Base-by-base conservation (phyloP, 2,888 invertebrate species). In the Drymonia ruficornis region DNA sequence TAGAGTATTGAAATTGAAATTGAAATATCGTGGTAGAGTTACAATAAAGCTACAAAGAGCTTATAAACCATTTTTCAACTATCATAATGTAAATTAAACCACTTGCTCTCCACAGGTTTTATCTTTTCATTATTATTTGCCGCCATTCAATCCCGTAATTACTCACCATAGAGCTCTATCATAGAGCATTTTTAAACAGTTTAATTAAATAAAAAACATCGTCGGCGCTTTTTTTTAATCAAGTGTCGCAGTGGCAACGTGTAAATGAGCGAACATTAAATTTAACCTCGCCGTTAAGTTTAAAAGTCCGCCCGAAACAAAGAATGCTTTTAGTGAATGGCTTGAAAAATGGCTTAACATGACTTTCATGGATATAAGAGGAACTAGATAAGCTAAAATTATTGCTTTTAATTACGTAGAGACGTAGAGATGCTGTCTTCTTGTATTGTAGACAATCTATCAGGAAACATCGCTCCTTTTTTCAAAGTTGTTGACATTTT, bases 301-400 rank as follows among this genome's bases (percentile, higher is more conserved):
- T 69, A 59, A 67, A 67, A 69, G 65, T 62, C 61, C 55, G 52
- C 63, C 57, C 55, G 58, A 73, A 74, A 77, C 80, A 78, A 80
- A 78, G 76, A 75, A 74, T 64, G 71, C 70, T 71, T 72, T 76
- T 67, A 79, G 68, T 61, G 70, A 78, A 73, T 72, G 56, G 66
- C 66, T 70, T 78, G 74, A 78, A 77, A 78, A 79, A 76, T 76
- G 69, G 72, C 69, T 71, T 72, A 63, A 60, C 68, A 67, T 59
- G 55, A 50, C 56, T 49, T 18, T 5, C 56, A 23, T 4, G 12
- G 65, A 65, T 56, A 6, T 59, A 51, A 44, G 23, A 15, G 7
- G 9, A 19, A 13, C 70, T 75, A 46, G 74, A 77, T 52, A 38
- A 23, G 58, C 38, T 38, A 12, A 2, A 23, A 31, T 11, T 9